Evolutionary conservation across 2,113 vertebrate species (phyloP).

Genomic region (Phrynocephalus versicolor): DNA sequence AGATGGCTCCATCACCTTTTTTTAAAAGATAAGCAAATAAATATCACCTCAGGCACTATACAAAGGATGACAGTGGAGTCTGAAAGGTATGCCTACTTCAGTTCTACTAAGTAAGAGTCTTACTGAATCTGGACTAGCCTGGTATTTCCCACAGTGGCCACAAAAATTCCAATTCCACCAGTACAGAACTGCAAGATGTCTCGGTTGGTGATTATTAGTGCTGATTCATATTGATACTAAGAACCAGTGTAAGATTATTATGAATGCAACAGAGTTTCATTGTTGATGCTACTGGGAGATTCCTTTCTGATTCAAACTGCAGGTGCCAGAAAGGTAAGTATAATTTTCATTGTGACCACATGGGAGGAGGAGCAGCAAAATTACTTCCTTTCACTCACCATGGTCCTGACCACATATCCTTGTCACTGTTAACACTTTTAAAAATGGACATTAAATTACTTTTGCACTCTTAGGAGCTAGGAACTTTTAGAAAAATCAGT

Average conservation of each 20-base stretch:
- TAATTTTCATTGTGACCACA: neutral
- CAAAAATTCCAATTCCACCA: neutral
- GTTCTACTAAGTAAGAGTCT: neutral
- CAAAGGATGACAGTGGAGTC: neutral
- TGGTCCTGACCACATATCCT: neutral
- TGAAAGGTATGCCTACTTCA: neutral
- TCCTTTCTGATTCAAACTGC: neutral
- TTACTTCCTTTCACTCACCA: neutral
- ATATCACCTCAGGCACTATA: neutral
- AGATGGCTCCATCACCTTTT: constrained; percentile 26
- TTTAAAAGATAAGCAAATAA: neutral
- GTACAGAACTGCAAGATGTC: neutral
- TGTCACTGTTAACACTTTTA: neutral
- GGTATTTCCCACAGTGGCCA: neutral
- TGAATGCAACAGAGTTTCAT: neutral
- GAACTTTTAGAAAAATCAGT: neutral
- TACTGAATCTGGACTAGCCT: neutral
- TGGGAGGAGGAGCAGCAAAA: neutral
- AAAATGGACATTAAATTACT: neutral
- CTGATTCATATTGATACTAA: neutral
- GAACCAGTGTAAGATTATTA: neutral
- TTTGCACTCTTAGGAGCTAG: neutral
- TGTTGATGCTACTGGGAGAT: neutral
- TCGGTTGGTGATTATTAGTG: neutral
- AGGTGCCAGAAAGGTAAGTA: neutral